phyloP scores from a whole-genome alignment of 2,888 invertebrate genomes.

The Hofmannophila pseudospretella region DNA sequence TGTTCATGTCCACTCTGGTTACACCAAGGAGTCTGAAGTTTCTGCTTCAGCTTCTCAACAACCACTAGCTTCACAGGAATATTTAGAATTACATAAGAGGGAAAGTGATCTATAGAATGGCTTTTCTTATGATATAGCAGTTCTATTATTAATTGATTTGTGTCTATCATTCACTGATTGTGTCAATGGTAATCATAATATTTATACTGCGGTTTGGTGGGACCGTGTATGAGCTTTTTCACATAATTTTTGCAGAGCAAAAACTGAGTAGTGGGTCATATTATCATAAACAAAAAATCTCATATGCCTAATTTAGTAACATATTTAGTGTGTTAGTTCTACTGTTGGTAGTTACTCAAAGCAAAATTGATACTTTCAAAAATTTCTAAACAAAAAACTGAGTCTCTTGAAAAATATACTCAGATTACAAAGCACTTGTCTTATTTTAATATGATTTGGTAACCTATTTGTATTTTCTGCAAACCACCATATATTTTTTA shows the following conservation, averaged over 20 bases:
- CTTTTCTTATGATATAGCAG: conserved; percentile 84
- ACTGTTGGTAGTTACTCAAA: neutral
- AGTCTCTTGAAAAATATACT: too few relatives aligned
- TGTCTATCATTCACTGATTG: too few relatives aligned
- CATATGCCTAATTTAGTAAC: conserved; percentile 68
- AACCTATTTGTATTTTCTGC: too few relatives aligned
- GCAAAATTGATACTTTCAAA: too few relatives aligned
- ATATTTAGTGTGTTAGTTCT: neutral
- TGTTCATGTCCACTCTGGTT: conserved; percentile 39
- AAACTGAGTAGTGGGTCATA: conserved; percentile 81
- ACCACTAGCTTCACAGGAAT: conserved; percentile 65
- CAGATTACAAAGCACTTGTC: too few relatives aligned
- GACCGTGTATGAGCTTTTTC: conserved; percentile 82
- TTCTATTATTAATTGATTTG: too few relatives aligned
- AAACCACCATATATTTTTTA: too few relatives aligned
- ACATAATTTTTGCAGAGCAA: conserved; percentile 81
- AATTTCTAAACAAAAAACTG: too few relatives aligned
- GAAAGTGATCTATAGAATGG: conserved; percentile 84
- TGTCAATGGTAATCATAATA: conserved; percentile 86
- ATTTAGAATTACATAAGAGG: conserved; percentile 84
- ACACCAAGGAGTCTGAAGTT: conserved; percentile 39
- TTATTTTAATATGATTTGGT: too few relatives aligned
- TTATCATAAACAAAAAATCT: conserved; percentile 80
- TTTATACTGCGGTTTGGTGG: conserved; percentile 86
- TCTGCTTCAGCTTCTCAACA: conserved; percentile 55